Evolutionary conservation across 1,140 invertebrate species (phyloP).

Genomic region (Neodiprion lecontei): DNA sequence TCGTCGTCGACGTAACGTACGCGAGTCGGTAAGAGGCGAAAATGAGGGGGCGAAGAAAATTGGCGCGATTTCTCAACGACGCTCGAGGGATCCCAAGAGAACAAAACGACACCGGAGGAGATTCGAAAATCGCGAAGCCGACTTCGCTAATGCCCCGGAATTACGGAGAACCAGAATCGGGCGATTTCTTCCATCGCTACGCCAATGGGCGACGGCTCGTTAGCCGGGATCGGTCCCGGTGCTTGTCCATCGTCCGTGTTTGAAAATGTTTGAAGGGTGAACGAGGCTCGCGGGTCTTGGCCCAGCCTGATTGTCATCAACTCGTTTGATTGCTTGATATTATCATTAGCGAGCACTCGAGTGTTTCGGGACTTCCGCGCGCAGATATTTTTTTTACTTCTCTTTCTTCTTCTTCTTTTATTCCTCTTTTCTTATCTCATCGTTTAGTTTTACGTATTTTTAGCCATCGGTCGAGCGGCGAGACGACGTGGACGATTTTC

Average conservation of each 20-base stretch:
- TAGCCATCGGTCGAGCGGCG: too few species aligned
- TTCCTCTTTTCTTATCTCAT: not conserved
- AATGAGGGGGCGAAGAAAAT: too few species aligned
- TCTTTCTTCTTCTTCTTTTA: not conserved
- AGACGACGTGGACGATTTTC: too few species aligned
- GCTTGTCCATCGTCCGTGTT: constrained; percentile 32
- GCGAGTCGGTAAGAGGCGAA: not conserved
- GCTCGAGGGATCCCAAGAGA: too few species aligned
- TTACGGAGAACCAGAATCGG: too few species aligned
- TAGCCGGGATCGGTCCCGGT: constrained; percentile 33
- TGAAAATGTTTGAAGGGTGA: constrained; percentile 48
- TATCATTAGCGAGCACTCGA: constrained; percentile 44
- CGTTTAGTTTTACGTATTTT: too few species aligned
- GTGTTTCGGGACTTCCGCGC: constrained; percentile 19
- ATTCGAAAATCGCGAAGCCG: too few species aligned
- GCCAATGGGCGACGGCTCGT: constrained; percentile 51
- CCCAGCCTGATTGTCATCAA: constrained; percentile 49
- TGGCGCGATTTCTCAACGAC: constrained; percentile 36
- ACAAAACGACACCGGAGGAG: too few species aligned
- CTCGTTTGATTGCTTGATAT: constrained; percentile 51
- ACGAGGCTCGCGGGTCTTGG: constrained; percentile 40
- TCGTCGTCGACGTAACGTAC: not conserved
- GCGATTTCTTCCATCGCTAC: constrained; percentile 24
- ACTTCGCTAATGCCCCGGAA: too few species aligned
- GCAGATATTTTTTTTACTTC: not conserved